Conservation (phyloP, 1,140 invertebrate genomes). For the Sitophilus oryzae region DNA sequence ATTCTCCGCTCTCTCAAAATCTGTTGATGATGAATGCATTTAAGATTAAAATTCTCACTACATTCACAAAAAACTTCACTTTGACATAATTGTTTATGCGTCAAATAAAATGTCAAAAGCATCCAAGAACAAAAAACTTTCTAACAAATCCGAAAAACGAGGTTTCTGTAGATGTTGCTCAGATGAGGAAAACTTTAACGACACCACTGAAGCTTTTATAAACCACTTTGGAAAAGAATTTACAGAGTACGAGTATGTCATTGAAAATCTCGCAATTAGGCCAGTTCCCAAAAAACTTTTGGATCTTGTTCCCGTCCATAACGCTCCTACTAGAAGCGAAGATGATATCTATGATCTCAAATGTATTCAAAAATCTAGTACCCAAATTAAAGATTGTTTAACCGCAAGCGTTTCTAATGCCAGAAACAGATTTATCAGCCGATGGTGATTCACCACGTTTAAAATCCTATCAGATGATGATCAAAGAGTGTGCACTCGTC, state of each 20-base stretch:
- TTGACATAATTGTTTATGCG: not conserved
- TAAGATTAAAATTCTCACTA: not conserved
- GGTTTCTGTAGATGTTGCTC: conserved; percentile 13
- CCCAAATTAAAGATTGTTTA: not conserved
- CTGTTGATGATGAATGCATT: conserved; percentile 3
- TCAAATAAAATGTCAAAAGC: conserved; percentile 7
- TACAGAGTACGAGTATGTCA: conserved; percentile 27
- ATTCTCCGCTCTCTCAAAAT: conserved; percentile 38
- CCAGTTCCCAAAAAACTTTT: conserved; percentile 22
- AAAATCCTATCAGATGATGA: not conserved
- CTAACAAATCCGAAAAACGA: conserved; percentile 1
- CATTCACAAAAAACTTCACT: not conserved
- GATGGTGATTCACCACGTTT: not conserved
- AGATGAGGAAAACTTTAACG: conserved; percentile 7
- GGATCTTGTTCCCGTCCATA: conserved; percentile 21
- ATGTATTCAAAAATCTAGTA: not conserved
- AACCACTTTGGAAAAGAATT: conserved; percentile 23
- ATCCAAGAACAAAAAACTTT: conserved; percentile 4
- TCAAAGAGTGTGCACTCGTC: too few relatives aligned
- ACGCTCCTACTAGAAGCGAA: conserved; percentile 4
- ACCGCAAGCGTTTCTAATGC: not conserved
- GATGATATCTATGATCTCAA: not conserved
- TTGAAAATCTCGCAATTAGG: conserved; percentile 25
- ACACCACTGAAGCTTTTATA: conserved; percentile 15
- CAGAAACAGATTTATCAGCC: too few relatives aligned